Evolutionary conservation across 2,888 invertebrate species (phyloP), one percentile per base, ranked within the genome.

Genomic region (Leucozona laternaria): DNA sequence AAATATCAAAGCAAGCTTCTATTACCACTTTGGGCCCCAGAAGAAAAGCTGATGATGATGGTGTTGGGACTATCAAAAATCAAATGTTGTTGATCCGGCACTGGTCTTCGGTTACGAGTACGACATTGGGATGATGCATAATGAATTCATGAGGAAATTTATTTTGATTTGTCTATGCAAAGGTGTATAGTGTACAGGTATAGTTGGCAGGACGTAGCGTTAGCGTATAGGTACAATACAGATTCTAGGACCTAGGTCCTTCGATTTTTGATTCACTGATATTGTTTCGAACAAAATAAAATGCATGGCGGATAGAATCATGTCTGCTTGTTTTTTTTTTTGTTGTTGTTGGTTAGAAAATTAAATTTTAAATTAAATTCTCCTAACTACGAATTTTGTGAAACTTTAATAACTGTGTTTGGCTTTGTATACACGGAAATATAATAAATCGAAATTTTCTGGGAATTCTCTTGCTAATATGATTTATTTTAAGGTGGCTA

Each of bases 141-240:
- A 85, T 80, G 77, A 85, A 85, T 85, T 85, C 85, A 85, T 85
- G 72, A 77, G 77, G 25, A 77, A 68, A 85, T 85, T 80, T 80
- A 85, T 85, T 85, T 85, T 85, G 80, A 85, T 85, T 85, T 85
- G 68, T 73, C 72, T 80, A 77, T 85, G 68, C 71, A 85, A 77
- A 81, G 77, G 50, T 66, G n/a, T n/a, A n/a, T n/a, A n/a, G n/a
- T n/a, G n/a, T n/a, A n/a, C n/a, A n/a, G n/a, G n/a, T n/a, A n/a
- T n/a, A 48, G 48, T 66, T 34, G 20, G 4, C 48, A 62, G 62
- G 22, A 62, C 7, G 43, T n/a, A n/a, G n/a, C n/a, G n/a, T n/a
- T n/a, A n/a, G n/a, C n/a, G n/a, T 45, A 43, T 22, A 20, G 13
- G 48, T 48, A 48, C 8, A 62, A 5, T 11, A 37, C 37, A 62